These are phyloP conservation scores for Emydocephalus ijimae DNA, from an alignment of 2,113 vertebrate genomes.

Conservation along the genomic window DNA sequence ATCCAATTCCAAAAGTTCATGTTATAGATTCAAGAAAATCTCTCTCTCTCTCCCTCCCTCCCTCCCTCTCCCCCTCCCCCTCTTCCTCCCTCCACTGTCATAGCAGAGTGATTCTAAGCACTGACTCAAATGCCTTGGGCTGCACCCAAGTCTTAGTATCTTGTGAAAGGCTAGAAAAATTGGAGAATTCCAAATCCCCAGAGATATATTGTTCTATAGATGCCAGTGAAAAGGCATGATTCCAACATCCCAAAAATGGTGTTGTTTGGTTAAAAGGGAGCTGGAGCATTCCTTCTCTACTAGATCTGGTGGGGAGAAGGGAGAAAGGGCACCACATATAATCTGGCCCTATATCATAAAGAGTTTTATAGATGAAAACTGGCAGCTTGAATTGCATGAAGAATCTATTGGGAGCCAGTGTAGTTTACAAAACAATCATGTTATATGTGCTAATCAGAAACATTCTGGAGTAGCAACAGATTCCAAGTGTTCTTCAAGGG, in stretches of 20 bases:
- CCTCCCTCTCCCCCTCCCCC: accelerated
- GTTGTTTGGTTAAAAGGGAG: background rate
- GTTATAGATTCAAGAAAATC: background rate
- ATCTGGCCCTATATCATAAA: too few species aligned
- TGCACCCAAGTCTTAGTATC: background rate
- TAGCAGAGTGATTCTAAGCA: background rate
- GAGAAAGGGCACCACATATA: too few species aligned
- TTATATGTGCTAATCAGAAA: background rate
- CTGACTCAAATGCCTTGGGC: background rate
- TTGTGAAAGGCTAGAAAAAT: background rate
- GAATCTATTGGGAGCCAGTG: background rate
- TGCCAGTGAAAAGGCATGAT: background rate
- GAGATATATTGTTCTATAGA: background rate
- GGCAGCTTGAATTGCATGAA: background rate
- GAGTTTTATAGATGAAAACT: background rate
- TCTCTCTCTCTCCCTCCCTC: background rate
- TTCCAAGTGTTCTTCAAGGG: background rate
- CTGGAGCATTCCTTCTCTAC: background rate
- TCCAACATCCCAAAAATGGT: background rate
- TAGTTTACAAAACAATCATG: too few species aligned
- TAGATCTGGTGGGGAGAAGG: background rate
- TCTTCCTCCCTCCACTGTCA: background rate
- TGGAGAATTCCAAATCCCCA: background rate
- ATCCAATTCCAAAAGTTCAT: background rate
- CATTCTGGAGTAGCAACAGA: background rate